phyloP scores from a whole-genome alignment of 2,113 vertebrate species.

The Notarius quadriscutis region DNA sequence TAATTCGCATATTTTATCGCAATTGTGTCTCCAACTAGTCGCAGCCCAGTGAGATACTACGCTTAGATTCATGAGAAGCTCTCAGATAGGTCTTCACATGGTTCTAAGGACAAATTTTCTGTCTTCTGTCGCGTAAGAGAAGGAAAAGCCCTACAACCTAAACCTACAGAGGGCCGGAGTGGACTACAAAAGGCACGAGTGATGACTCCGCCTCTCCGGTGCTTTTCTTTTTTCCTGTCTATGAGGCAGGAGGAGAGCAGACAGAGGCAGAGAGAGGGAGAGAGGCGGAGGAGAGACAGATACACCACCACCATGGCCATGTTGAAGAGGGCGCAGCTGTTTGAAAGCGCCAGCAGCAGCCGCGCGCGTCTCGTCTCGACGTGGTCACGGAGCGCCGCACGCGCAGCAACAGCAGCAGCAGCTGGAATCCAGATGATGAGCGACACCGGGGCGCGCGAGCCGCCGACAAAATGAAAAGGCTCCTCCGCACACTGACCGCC shows the following conservation, averaged over 20 bases:
- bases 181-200: constrained; percentile 25
- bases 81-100: too few relatives aligned
- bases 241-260: constrained; percentile 16
- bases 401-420: constrained; percentile 62
- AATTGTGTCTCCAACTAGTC: too few relatives aligned
- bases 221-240: background rate
- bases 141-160: background rate
- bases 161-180: background rate
- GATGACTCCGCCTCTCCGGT: constrained; percentile 21
- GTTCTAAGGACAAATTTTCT: background rate
- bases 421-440: constrained; percentile 47
- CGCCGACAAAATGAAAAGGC: constrained; percentile 73
- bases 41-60: too few relatives aligned
- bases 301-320: constrained; percentile 68
- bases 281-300: constrained; percentile 28
- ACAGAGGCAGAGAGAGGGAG: constrained; percentile 8
- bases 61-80: too few relatives aligned
- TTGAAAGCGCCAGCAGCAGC: constrained; percentile 54
- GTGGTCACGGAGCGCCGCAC: constrained; percentile 60
- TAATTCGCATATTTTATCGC: too few relatives aligned
- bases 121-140: background rate
- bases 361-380: constrained; percentile 45
- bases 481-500: constrained; percentile 52
- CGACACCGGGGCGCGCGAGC: constrained; percentile 51
- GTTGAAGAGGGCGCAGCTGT: constrained; percentile 60